These are phyloP conservation scores for Esox niger DNA, from an alignment of 2,113 vertebrate species.

Conservation along the genomic window DNA sequence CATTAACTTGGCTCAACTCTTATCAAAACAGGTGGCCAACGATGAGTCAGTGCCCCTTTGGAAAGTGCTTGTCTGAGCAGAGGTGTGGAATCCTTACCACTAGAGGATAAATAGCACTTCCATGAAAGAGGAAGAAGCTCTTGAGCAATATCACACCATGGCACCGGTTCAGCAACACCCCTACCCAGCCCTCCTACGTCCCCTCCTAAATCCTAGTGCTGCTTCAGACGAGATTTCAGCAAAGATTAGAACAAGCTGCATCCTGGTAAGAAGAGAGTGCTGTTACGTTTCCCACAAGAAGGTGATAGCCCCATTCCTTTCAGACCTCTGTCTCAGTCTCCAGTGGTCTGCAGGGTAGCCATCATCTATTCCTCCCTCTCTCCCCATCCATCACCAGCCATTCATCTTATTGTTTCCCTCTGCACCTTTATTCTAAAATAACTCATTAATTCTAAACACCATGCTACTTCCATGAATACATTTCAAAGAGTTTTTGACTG, in stretches of 20 bases:
- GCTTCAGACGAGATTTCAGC: slow-evolving; percentile 15
- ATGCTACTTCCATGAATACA: background rate
- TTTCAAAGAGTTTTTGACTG: too few relatives aligned
- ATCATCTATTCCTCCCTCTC: background rate
- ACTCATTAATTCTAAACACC: background rate
- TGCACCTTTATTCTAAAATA: background rate
- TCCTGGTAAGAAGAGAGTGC: background rate
- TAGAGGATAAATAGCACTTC: slow-evolving; percentile 32
- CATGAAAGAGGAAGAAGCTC: slow-evolving; percentile 16
- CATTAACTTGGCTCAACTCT: slow-evolving; percentile 26
- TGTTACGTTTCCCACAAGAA: background rate
- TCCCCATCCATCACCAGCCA: background rate
- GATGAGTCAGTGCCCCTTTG: background rate
- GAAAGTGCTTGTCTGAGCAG: slow-evolving; percentile 36
- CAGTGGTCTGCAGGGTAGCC: background rate
- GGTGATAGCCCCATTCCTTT: too few relatives aligned
- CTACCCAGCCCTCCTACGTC: background rate
- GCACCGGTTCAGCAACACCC: slow-evolving; percentile 19
- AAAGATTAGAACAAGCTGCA: slow-evolving; percentile 23
- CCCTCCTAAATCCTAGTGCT: slow-evolving; percentile 3
- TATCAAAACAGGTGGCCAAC: slow-evolving; percentile 1
- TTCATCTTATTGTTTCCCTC: slow-evolving; percentile 2
- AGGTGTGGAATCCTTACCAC: slow-evolving; percentile 23
- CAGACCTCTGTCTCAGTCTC: background rate
- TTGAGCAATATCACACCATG: slow-evolving; percentile 18